Evolutionary conservation across 2,797 vertebrate genomes (phyloP).

Genomic region (Falco cherrug): DNA sequence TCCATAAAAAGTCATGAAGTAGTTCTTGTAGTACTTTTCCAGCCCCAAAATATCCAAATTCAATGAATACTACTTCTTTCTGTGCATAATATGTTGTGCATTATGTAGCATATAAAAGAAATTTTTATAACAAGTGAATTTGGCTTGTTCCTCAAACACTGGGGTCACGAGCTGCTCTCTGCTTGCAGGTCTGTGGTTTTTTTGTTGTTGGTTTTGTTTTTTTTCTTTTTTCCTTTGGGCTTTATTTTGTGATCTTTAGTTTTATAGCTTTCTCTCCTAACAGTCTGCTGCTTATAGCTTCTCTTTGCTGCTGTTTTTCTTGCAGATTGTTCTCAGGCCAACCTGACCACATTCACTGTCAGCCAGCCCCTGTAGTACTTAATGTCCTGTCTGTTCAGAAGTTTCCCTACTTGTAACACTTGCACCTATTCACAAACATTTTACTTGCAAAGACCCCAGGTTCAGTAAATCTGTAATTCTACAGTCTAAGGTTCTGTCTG

Average conservation of each 20-base stretch:
- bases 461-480: background rate
- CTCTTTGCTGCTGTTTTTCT: background rate
- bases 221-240: background rate
- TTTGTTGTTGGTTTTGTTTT: no score
- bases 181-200: fast-evolving
- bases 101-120: background rate
- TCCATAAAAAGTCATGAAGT: background rate
- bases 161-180: background rate
- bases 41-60: background rate
- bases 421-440: background rate
- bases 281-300: background rate
- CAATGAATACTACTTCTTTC: background rate
- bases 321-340: background rate
- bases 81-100: background rate
- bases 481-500: background rate
- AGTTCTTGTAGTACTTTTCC: background rate
- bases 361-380: background rate
- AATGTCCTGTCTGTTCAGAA: background rate
- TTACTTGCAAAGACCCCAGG: background rate
- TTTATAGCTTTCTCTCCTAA: background rate
- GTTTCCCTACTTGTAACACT: background rate
- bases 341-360: background rate
- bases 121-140: background rate
- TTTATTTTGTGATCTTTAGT: background rate
- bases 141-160: background rate